A percentile compares a stretch with the other conserved stretches of the same genome.
phyloP scores from a whole-genome alignment of 1,140 invertebrate species.

The Hermatobates lingyangjiaoensis region DNA sequence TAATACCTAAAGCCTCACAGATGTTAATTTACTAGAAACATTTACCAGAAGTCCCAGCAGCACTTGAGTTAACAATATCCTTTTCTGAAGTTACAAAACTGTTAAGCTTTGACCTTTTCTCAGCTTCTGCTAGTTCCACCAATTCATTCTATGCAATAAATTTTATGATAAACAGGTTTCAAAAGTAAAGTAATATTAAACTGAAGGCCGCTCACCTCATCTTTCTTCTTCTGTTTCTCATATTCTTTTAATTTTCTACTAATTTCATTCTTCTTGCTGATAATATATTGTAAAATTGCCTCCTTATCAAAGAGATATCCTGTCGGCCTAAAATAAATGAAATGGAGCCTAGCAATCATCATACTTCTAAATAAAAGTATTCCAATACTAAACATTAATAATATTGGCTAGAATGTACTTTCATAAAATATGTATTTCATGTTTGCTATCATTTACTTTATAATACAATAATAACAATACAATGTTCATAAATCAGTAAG shows the following conservation, averaged over 20 bases:
- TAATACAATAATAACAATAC: no score
- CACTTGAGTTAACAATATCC: no score
- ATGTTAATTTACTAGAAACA: no score
- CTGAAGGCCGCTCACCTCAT: conserved; percentile 28
- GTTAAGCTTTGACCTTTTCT: conserved; percentile 47
- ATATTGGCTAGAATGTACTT: no score
- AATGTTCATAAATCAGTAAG: no score
- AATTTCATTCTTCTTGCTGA: conserved; percentile 88
- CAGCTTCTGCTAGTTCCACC: conserved; percentile 42
- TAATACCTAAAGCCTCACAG: no score
- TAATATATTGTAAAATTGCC: conserved; percentile 87
- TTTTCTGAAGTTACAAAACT: no score
- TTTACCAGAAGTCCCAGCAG: no score
- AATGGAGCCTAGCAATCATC: conserved; percentile 1
- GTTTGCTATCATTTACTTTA: no score
- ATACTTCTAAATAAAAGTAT: no score
- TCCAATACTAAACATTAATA: no score
- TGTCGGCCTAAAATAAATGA: conserved; percentile 42
- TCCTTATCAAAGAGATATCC: conserved; percentile 96
- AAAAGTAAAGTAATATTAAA: background rate
- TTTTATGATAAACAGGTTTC: background rate
- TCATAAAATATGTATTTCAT: no score
- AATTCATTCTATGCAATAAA: conserved; percentile 28
- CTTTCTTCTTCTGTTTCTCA: conserved; percentile 66
- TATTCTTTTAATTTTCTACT: conserved; percentile 79